Base-by-base conservation (phyloP, 2,113 vertebrate genomes). In the Mustela nigripes region DNA sequence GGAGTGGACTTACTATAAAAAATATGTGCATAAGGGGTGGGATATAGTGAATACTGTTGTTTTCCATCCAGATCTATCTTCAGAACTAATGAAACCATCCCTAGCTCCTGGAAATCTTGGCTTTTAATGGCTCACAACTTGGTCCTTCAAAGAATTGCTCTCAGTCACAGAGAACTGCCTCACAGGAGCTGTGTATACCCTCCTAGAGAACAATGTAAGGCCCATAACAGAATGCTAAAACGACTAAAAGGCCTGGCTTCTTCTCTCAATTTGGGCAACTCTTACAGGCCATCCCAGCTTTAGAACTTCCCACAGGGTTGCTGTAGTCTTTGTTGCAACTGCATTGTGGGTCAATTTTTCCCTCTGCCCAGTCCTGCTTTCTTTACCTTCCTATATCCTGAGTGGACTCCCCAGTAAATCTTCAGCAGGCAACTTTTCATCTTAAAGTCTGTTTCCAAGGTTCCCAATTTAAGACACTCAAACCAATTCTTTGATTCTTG, bases 381-480 rank as follows among this genome's bases (percentile, higher is more conserved):
- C 33, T 18, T 86, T 9, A 39, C 15, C 65, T 87, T 45, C 22
- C 5, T 65, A 7, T 42, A 60, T 76, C 58, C 71, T 24, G 80
- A 88, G 50, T 65, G n/a, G 31, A 28, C 10, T 21, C 18, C 21
- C 10, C 1, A 50, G 6, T 11, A 83, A 82, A 39, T 33, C 16
- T 33, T 95, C 0, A 33, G 36, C 3, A 22, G 62, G 33, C 74
- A 85, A 31, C 36, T 88, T 95, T 71, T 67, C 74, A 87, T 78
- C 48, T 89, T 74, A 93, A 82, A 80, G 73, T 92, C 79, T 88
- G 14, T 94, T 97, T 92, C 19, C 50, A 92, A 92, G 65, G 45
- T 84, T 92, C 42, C 78, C 28, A 85, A 31, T 92, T 95, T 65
- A 85, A 96, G 92, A 95, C 11, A 53, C 4, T 33, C 33, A 90